Evolutionary conservation across 2,888 invertebrate genomes (phyloP).

Genomic region (Catocala nupta): DNA sequence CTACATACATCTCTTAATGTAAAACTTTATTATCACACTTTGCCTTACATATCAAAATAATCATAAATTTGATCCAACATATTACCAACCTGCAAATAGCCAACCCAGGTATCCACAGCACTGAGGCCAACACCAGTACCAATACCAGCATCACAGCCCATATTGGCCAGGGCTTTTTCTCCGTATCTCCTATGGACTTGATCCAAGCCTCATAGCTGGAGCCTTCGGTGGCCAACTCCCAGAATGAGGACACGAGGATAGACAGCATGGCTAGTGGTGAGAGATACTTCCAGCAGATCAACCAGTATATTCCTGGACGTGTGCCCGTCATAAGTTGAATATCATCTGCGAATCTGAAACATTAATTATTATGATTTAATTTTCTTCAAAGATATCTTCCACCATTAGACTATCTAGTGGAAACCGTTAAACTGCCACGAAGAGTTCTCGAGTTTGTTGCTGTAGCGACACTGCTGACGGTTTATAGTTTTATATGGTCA

Average conservation of each 20-base stretch:
- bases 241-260: conserved; percentile 94
- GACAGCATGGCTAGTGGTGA: conserved; percentile 96
- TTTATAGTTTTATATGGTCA: no score
- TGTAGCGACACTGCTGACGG: no score
- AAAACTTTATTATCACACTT: no score
- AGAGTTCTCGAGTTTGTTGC: no score
- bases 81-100: conserved; percentile 90
- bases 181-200: conserved; percentile 90
- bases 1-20: no score
- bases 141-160: conserved; percentile 94
- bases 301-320: conserved; percentile 95
- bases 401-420: no score
- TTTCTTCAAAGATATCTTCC: no score
- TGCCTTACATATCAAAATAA: no score
- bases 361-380: no score
- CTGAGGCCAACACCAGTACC: conserved; percentile 92
- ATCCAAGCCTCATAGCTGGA: conserved; percentile 96
- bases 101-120: conserved; percentile 95
- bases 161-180: conserved; percentile 93
- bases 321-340: conserved; percentile 98
- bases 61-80: no score
- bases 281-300: conserved; percentile 97
- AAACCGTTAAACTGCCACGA: no score
- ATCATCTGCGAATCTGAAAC: conserved; percentile 94
- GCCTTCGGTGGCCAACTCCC: conserved; percentile 93